Percentiles rank a stretch among this genome's conserved stretches.
Evolutionary conservation across 2,797 vertebrate genomes (phyloP).

Genomic region (Picus viridis): DNA sequence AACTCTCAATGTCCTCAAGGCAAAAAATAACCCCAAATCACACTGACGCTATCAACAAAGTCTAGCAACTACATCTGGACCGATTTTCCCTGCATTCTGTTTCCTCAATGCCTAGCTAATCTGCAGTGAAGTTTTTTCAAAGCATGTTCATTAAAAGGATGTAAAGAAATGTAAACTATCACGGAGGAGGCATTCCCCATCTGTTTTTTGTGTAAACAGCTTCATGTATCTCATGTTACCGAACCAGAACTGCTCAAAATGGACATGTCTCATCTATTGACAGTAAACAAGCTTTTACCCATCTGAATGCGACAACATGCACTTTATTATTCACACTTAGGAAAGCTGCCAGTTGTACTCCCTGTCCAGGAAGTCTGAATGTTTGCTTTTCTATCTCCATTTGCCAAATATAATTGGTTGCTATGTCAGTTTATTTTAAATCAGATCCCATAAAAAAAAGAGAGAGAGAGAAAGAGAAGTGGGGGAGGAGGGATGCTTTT

Average conservation of each 20-base stretch:
- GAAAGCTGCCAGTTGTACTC: conserved; percentile 76
- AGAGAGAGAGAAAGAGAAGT: neutral
- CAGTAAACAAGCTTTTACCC: conserved; percentile 60
- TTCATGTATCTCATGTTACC: neutral
- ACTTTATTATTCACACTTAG: conserved; percentile 76
- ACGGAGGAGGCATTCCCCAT: neutral
- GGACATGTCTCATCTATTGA: conserved; percentile 51
- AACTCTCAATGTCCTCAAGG: neutral
- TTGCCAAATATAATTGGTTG: conserved; percentile 81
- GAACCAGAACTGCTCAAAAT: conserved; percentile 26
- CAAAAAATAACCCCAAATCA: neutral
- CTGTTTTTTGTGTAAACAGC: neutral
- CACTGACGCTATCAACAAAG: neutral
- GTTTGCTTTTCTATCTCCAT: conserved; percentile 79
- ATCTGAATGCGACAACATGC: conserved; percentile 66
- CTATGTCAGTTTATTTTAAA: conserved; percentile 80
- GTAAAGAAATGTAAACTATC: neutral
- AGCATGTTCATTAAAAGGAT: neutral
- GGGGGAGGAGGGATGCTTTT: conserved; percentile 58
- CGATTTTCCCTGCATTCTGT: conserved; percentile 1
- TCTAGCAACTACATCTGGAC: neutral
- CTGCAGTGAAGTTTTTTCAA: neutral
- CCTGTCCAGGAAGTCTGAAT: conserved; percentile 81
- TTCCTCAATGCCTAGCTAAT: conserved; percentile 8
- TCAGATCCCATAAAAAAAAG: conserved; percentile 70